A percentile compares a stretch with the other conserved stretches of the same genome.
Conservation (phyloP, 2,888 invertebrate species). For the Andrena haemorrhoa region DNA sequence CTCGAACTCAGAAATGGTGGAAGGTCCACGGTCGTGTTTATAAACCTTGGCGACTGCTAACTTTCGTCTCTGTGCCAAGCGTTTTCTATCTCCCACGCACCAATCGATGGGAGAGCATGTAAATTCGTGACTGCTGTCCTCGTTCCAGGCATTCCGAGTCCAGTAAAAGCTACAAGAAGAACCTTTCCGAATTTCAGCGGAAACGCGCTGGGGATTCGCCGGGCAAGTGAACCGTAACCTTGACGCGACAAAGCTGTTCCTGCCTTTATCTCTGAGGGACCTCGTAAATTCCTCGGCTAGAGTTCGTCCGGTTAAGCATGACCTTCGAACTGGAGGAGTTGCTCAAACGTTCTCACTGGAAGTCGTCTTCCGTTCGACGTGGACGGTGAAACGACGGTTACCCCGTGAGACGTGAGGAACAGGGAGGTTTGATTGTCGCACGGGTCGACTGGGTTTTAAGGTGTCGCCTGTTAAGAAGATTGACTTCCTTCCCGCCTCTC, state of each 20-base stretch:
- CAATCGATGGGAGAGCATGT: not conserved
- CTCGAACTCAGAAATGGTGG: no score
- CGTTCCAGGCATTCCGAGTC: not conserved
- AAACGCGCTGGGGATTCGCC: not conserved
- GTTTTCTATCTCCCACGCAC: slow-evolving; percentile 20
- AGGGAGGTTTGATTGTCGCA: not conserved
- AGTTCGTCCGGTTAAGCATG: slow-evolving; percentile 9
- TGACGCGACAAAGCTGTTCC: not conserved
- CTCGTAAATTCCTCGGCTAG: slow-evolving; percentile 25
- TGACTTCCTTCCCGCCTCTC: slow-evolving; percentile 69
- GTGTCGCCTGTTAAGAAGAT: slow-evolving; percentile 67
- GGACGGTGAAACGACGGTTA: not conserved
- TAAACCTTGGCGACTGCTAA: no score
- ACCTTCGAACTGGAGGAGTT: slow-evolving; percentile 12
- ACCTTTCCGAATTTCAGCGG: not conserved
- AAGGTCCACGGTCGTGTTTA: no score
- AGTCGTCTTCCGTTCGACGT: slow-evolving; percentile 2
- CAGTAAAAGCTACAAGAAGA: not conserved
- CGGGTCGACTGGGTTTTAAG: not conserved
- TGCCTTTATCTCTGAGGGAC: slow-evolving; percentile 6
- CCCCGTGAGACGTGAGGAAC: not conserved
- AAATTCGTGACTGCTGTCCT: slow-evolving; percentile 5
- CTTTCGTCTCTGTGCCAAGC: not conserved
- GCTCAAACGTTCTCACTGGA: not conserved
- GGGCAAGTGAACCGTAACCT: slow-evolving; percentile 13